Base-by-base conservation (phyloP, 2,113 vertebrate genomes). In the Chionis minor region DNA sequence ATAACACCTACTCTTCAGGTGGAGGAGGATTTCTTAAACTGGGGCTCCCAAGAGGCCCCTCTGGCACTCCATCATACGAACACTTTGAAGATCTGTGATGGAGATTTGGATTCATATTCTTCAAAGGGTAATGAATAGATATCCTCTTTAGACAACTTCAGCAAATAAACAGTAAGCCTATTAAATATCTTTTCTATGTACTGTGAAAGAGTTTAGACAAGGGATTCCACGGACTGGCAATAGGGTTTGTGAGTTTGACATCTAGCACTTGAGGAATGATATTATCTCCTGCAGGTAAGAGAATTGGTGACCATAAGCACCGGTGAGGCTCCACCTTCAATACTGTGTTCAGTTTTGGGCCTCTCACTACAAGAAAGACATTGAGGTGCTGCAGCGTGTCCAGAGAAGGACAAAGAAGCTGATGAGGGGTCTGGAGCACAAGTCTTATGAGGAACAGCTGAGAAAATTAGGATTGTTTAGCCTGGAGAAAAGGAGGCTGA, bases 11-110 rank as follows among this genome's bases (percentile, higher is more conserved):
- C 92, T 91, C 71, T 92, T 61, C 73, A 84, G 74, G 52, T 94
- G 96, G 94, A 80, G 94, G 89, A 96, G 95, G 95, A 96, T 96
- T 97, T 96, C 82, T 90, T 88, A 91, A 96, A 59, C 24, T 70
- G 62, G 51, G 44, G 40, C 24, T 97, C 96, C 94, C 94, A 2
- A 81, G 80, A 96, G 93, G 56, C 93, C 93, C 96, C 94, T 94
- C 80, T 55, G 92, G 97, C 94, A 83, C 52, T 96, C 63, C 54
- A 45, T 70, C 84, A 59, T 81, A 62, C 9, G 32, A 93, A 55
- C 0, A 1, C 96, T 97, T 97, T 97, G 97, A 97, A 97, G 88
- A 96, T 95, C 69, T 80, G 38, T 79, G 74, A 55, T 88, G 70
- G 67, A 96, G 56, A 92, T 49, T 65, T 91, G 75, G 7, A 94